Evolutionary conservation across 2,888 invertebrate genomes (phyloP), one percentile per base, ranked within the genome.

Genomic region (Trissoscelio sp.): DNA sequence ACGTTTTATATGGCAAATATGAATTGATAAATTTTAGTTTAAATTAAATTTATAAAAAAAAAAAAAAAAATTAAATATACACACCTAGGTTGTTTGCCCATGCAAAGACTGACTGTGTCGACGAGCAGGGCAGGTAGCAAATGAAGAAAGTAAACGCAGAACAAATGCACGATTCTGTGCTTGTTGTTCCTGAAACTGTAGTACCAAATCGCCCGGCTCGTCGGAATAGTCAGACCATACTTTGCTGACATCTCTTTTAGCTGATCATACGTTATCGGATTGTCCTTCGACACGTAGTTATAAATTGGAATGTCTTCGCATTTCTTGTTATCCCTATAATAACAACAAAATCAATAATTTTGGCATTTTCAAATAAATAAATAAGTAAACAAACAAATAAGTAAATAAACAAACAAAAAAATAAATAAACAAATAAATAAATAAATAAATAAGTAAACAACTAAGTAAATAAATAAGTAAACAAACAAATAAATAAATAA

Each of bases 201-300:
- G 88, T 94, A 94, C 94, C 96, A 96, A 44, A 96, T 93, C 64
- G 95, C 94, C 83, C 94, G 93, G 0, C 91, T 92, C 0, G 95
- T 93, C 0, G 96, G 96, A 34, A 92, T 93, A 67, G 92, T 89
- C 0, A 93, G 84, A 0, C 94, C 94, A 81, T 94, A 92, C 75
- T 92, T 93, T n/a, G 92, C 90, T 51, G 94, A 94, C 78, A 93
- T 87, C 0, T 92, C 92, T 78, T 95, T 94, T 78, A 95, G 93
- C 14, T 94, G 91, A 0, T 94, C 94, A 96, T 97, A 98, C 0
- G 94, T 95, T 60, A 97, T 92, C 0, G 97, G 96, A 86, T 97
- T 96, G 84, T 96, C 95, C 2, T 94, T 94, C n/a, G 97, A 96
- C 7, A 97, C 97, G 91, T 94, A 97, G 92, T 98, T 97, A 92